Percentiles rank a stretch among this genome's conserved stretches.
Evolutionary conservation across 2,113 vertebrate species (phyloP).

Genomic region (Abramis brama): DNA sequence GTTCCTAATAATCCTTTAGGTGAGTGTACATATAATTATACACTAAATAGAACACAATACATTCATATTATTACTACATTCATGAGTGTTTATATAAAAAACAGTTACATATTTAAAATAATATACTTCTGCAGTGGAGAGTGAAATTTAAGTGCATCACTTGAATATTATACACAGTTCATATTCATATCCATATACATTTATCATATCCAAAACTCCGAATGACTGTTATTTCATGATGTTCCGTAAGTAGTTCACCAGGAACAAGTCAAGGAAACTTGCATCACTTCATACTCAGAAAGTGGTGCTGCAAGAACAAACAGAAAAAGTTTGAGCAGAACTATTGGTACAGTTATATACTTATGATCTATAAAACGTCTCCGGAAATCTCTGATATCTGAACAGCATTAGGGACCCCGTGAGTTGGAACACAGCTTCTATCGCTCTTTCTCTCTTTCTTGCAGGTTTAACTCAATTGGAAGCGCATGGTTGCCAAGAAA

Average conservation of each 20-base stretch:
- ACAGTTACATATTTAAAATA: not conserved
- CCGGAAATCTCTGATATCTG: not conserved
- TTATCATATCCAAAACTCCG: not conserved
- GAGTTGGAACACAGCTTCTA: not conserved
- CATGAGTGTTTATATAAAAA: not conserved
- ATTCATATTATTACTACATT: not conserved
- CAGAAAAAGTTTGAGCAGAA: not conserved
- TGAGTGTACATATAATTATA: too few relatives aligned
- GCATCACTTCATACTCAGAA: not conserved
- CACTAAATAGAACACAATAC: not conserved
- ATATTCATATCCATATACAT: not conserved
- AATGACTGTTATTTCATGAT: not conserved
- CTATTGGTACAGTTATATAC: not conserved
- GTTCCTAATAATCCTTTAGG: too few relatives aligned
- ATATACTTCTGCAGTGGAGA: not conserved
- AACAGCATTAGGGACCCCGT: not conserved
- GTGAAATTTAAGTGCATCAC: not conserved
- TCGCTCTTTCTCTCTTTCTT: not conserved
- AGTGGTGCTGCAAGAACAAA: not conserved
- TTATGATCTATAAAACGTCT: too few relatives aligned
- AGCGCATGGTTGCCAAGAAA: slow-evolving; percentile 26
- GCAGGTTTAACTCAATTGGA: slow-evolving; percentile 7
- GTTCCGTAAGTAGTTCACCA: not conserved
- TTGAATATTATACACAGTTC: not conserved
- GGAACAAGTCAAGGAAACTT: not conserved